Evolutionary conservation across 2,113 vertebrate genomes (phyloP).

Genomic region (Sus scrofa): DNA sequence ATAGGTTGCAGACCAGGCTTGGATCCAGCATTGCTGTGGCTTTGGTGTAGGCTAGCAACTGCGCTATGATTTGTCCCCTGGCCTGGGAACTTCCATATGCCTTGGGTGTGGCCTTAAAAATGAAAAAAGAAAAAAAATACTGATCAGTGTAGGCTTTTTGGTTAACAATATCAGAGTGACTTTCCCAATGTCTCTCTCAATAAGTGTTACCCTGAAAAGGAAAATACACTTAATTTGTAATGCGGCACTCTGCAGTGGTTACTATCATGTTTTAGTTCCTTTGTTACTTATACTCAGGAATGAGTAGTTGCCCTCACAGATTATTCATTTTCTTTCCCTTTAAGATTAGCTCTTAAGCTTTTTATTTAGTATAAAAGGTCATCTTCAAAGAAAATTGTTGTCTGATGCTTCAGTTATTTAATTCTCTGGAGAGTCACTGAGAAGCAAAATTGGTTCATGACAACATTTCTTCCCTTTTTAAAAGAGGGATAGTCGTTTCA

Average conservation of each 20-base stretch:
- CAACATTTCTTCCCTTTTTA: conserved; percentile 60
- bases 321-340: conserved; percentile 75
- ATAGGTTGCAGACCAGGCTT: too few relatives aligned
- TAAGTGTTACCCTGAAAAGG: conserved; percentile 18
- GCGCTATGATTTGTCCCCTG: too few relatives aligned
- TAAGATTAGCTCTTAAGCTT: conserved; percentile 62
- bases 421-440: conserved; percentile 61
- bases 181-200: neutral
- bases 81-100: too few relatives aligned
- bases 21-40: too few relatives aligned
- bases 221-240: conserved; percentile 49
- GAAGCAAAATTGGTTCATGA: conserved; percentile 61
- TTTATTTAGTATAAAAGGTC: conserved; percentile 73
- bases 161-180: neutral
- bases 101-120: too few relatives aligned
- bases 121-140: neutral
- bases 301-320: conserved; percentile 49
- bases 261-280: conserved; percentile 7
- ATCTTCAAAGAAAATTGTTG: conserved; percentile 68
- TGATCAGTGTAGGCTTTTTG: neutral
- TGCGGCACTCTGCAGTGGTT: neutral
- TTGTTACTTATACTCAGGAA: conserved; percentile 14
- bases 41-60: too few relatives aligned
- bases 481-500: conserved; percentile 49
- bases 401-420: conserved; percentile 59